Conservation (phyloP, 2,797 vertebrate species). For the Apogon hyalosoma region DNA sequence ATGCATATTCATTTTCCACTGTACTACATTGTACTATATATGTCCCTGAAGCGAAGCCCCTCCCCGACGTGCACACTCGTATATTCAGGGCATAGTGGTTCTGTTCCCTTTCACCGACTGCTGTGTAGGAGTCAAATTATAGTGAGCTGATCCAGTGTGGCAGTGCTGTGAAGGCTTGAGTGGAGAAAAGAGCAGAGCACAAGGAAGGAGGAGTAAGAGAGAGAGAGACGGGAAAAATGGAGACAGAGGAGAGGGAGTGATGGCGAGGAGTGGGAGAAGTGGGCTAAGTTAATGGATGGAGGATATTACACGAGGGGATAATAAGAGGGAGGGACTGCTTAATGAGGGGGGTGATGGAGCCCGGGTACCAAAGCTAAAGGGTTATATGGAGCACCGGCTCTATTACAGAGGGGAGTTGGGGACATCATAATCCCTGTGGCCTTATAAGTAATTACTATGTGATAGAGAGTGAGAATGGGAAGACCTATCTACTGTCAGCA, state of each 20-base stretch:
- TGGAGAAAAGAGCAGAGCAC: constrained; percentile 50
- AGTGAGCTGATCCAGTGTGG: constrained; percentile 62
- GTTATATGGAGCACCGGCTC: constrained; percentile 69
- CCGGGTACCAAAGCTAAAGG: constrained; percentile 59
- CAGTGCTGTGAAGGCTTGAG: constrained; percentile 58
- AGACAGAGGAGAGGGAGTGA: constrained; percentile 15
- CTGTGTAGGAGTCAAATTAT: constrained; percentile 66
- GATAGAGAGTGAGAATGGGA: constrained; percentile 68
- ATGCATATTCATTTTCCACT: constrained; percentile 38
- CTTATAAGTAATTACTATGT: constrained; percentile 77
- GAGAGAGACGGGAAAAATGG: constrained; percentile 27
- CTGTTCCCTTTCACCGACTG: constrained; percentile 52
- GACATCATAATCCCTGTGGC: constrained; percentile 76
- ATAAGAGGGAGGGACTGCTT: constrained; percentile 65
- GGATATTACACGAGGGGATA: constrained; percentile 69
- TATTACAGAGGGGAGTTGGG: constrained; percentile 74
- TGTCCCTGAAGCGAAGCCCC: constrained; percentile 30
- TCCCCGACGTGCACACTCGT: neutral
- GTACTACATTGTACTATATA: constrained; percentile 25
- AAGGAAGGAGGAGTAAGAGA: constrained; percentile 29
- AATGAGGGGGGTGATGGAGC: constrained; percentile 67
- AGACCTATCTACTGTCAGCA: constrained; percentile 78
- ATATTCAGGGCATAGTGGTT: constrained; percentile 38
- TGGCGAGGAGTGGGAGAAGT: constrained; percentile 44
- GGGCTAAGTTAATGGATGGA: constrained; percentile 64